Percentiles rank a stretch among this genome's conserved stretches.
Conservation (phyloP, 2,113 vertebrate genomes). For the Myrmophylax atrothorax region DNA sequence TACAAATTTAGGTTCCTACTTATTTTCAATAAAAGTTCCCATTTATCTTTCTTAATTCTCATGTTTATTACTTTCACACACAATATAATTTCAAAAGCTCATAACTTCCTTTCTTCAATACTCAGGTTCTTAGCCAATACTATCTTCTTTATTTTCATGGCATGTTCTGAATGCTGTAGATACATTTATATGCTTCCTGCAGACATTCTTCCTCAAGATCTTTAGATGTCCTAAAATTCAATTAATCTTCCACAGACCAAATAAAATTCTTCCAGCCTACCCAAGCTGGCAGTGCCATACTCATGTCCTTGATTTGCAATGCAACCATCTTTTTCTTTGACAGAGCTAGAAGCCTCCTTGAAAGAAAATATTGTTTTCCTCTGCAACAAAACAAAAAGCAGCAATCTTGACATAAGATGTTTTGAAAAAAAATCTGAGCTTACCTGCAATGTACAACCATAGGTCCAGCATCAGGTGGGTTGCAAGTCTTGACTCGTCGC, state of each 20-base stretch:
- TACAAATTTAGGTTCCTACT: background rate
- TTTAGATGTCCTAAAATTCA: background rate
- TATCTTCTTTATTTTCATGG: background rate
- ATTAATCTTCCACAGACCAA: background rate
- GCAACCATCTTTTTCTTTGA: background rate
- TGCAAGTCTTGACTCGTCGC: conserved; percentile 95
- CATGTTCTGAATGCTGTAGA: background rate
- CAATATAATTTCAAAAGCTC: background rate
- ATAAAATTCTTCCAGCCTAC: background rate
- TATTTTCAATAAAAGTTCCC: background rate
- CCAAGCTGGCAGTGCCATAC: background rate
- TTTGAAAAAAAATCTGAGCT: background rate
- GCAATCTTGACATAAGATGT: background rate
- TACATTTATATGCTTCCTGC: background rate
- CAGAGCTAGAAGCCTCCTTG: background rate
- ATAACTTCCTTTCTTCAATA: background rate
- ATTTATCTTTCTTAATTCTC: background rate
- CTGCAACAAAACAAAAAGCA: background rate
- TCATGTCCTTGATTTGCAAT: background rate
- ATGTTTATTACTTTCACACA: background rate
- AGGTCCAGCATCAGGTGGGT: conserved; percentile 95
- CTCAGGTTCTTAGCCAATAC: background rate
- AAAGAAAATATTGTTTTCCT: background rate
- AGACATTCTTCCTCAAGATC: background rate
- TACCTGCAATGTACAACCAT: conserved; percentile 99